A percentile compares a stretch with the other conserved stretches of the same genome.
phyloP scores from a whole-genome alignment of 2,797 vertebrate species.

The Oceanodroma leucorhoa region DNA sequence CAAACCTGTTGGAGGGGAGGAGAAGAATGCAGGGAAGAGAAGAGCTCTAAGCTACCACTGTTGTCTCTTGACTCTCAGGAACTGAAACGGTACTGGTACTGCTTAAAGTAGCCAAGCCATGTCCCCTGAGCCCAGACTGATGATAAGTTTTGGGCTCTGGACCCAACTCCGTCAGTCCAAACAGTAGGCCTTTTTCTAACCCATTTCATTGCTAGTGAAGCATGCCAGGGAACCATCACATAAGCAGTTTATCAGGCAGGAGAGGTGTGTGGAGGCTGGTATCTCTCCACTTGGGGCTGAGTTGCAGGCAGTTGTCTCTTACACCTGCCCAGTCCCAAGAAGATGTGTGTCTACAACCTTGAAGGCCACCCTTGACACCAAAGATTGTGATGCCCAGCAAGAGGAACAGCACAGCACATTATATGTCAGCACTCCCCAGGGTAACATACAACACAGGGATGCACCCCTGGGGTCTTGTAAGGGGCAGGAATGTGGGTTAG shows the following conservation, averaged over 20 bases:
- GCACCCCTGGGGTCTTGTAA: not conserved
- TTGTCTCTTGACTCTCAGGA: not conserved
- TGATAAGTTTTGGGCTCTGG: not conserved
- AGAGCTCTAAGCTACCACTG: not conserved
- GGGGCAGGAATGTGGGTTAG: not conserved
- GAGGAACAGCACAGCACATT: not conserved
- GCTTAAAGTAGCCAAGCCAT: not conserved
- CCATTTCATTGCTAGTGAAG: not conserved
- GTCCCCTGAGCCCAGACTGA: not conserved
- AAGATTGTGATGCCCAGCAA: accelerated
- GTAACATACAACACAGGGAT: not conserved
- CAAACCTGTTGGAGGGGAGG: not conserved
- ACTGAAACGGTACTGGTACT: not conserved
- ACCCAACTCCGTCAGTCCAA: not conserved
- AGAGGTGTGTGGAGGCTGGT: accelerated
- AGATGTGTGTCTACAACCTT: not conserved
- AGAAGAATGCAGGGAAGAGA: not conserved
- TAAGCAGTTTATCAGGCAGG: not conserved
- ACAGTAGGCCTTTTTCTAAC: not conserved
- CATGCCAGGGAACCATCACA: not conserved
- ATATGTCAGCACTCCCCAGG: not conserved
- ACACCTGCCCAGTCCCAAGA: not conserved
- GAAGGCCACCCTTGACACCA: not conserved
- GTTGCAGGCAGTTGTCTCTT: not conserved
- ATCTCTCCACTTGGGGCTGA: not conserved